phyloP scores from a whole-genome alignment of 2,888 invertebrate genomes.

The Lamellibrachia columna region DNA sequence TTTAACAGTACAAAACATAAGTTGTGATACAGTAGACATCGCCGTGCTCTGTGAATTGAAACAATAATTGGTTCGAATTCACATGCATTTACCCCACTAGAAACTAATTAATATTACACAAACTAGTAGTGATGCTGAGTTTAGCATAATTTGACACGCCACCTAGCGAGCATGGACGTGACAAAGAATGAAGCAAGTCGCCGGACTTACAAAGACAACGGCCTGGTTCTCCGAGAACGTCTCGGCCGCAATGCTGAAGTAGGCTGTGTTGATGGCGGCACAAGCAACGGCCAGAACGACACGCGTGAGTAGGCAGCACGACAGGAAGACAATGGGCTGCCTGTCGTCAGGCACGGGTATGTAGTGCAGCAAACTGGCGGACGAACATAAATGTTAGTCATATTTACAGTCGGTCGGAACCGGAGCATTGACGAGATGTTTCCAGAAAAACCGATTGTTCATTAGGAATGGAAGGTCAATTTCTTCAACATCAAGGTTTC shows the following conservation, averaged over 20 bases:
- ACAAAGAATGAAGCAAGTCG: too few species aligned
- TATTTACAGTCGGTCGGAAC: not conserved
- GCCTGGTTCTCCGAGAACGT: not conserved
- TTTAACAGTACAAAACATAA: too few species aligned
- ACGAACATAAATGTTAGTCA: not conserved
- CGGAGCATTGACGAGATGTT: not conserved
- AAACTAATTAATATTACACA: too few species aligned
- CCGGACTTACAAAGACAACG: not conserved
- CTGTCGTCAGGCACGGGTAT: not conserved
- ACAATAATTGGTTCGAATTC: too few species aligned
- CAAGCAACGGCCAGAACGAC: slow-evolving; percentile 12
- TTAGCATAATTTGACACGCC: too few species aligned
- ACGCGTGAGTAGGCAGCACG: not conserved
- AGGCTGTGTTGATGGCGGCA: slow-evolving; percentile 20
- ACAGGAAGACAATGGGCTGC: not conserved
- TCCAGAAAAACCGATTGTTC: not conserved
- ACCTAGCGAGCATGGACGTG: too few species aligned
- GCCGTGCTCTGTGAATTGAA: too few species aligned
- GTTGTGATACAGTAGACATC: too few species aligned
- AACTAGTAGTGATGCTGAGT: too few species aligned
- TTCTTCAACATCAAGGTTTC: too few species aligned
- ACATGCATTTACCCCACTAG: too few species aligned
- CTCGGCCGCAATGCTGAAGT: slow-evolving; percentile 22
- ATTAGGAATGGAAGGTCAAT: too few species aligned
- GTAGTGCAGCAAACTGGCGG: slow-evolving; percentile 16